Evolutionary conservation across 2,888 invertebrate genomes (phyloP).

Genomic region (Leptopilina myrica): DNA sequence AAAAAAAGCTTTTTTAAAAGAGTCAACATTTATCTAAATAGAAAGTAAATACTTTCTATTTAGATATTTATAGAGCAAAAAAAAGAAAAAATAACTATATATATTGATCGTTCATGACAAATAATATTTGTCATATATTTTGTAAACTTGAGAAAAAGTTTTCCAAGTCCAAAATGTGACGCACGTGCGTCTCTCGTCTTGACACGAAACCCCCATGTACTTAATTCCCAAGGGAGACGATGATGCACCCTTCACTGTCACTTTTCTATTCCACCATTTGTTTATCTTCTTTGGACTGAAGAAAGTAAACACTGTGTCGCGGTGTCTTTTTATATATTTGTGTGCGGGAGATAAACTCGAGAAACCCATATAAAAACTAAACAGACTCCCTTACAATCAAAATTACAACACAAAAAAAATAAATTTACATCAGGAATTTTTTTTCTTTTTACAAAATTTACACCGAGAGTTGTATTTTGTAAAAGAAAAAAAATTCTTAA

Average conservation of each 20-base stretch:
- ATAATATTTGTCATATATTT: slow-evolving; percentile 3
- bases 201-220: slow-evolving; percentile 6
- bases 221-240: slow-evolving; percentile 20
- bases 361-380: neutral
- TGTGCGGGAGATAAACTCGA: neutral
- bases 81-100: neutral
- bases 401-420: neutral
- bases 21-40: neutral
- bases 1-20: too few relatives aligned
- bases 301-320: slow-evolving; percentile 28
- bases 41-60: neutral
- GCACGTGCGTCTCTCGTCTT: slow-evolving; percentile 29
- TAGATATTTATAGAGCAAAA: neutral
- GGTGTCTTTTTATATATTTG: neutral
- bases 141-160: neutral
- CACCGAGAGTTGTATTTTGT: too few relatives aligned
- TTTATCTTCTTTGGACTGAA: slow-evolving; percentile 34
- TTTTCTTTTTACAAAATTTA: too few relatives aligned
- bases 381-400: neutral
- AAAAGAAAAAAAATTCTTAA: too few relatives aligned
- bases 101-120: neutral
- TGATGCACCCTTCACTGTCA: slow-evolving; percentile 36
- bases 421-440: too few relatives aligned
- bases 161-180: slow-evolving; percentile 4
- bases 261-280: slow-evolving; percentile 34